Conservation (phyloP, 2,113 vertebrate genomes). For the Dipodomys merriami region DNA sequence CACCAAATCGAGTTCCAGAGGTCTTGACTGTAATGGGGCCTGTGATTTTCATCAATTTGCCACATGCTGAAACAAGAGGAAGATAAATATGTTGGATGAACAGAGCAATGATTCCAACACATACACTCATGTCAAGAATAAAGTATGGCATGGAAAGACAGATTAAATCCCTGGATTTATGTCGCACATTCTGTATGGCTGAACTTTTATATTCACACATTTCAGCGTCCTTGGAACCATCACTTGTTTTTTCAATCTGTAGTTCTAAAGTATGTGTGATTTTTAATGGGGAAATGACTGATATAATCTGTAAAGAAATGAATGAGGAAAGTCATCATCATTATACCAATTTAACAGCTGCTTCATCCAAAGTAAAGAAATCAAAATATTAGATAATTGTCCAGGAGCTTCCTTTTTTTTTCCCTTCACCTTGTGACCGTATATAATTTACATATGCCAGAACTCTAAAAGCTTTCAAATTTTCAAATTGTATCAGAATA, state of each 20-base stretch:
- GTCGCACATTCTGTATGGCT: neutral
- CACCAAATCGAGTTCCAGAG: constrained; percentile 97
- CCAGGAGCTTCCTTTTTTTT: rapidly evolving
- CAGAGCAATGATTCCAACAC: constrained; percentile 26
- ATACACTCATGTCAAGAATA: neutral
- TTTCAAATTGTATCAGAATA: neutral
- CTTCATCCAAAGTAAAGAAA: neutral
- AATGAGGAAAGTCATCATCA: neutral
- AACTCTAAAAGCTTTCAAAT: neutral
- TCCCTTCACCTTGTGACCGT: neutral
- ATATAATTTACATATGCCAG: neutral
- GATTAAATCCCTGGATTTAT: neutral
- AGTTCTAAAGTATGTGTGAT: neutral
- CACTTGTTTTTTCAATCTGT: neutral
- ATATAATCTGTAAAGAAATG: neutral
- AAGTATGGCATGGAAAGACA: neutral
- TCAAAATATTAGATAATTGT: neutral
- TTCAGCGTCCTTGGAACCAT: neutral
- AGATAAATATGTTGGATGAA: constrained; percentile 63
- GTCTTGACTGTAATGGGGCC: constrained; percentile 97
- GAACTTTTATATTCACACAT: neutral
- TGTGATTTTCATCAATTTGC: constrained; percentile 99
- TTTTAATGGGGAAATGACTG: constrained; percentile 28
- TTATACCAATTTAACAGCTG: neutral
- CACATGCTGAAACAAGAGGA: constrained; percentile 92